Evolutionary conservation across 2,797 vertebrate species (phyloP), one percentile per base, ranked within the genome.

Genomic region (Poecilia gillii): DNA sequence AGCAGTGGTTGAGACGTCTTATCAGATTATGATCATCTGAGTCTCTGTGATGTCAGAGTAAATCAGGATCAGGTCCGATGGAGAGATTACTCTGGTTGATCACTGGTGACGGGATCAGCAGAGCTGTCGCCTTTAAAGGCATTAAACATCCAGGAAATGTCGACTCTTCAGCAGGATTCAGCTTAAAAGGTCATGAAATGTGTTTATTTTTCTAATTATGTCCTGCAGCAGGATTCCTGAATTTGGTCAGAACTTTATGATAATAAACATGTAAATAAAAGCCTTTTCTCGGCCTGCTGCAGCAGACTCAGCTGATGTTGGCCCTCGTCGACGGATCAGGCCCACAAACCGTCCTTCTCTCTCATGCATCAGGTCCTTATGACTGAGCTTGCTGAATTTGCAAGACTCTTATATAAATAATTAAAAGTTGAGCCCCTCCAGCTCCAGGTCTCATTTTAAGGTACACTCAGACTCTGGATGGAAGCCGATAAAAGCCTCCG

Each of bases 21-120:
- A 71, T 43, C 68, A 45, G 68, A 71, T 71, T 71, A 71, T n/a
- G 68, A n/a, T 71, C 68, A 45, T 41, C 66, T 70, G 39, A 25
- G 39, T 43, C 36, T 70, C 66, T n/a, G 39, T 71, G 68, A 45
- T 45, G 41, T 43, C 68, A 71, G 11, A 43, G 39, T 25, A n/a
- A 16, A 70, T 70, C 66, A n/a, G 39, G 23, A 45, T 70, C 25
- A 70, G 14, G 68, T n/a, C 39, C 5, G 68, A 43, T 25, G 41
- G 68, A 71, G 68, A 45, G 68, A 45, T 71, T 71, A n/a, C 39
- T n/a, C 7, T 71, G 39, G 5, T 41, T 41, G 64, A 25, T 68
- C 64, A 41, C 64, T 41, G 20, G 28, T 33, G 57, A 33, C 28
- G 36, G 62, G 66, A 70, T 45, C 66, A 71, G 39, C 68, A 45